Percentiles rank a stretch among this genome's conserved stretches.
Evolutionary conservation across 2,113 vertebrate species (phyloP).

Genomic region (Chaenogobius annularis): DNA sequence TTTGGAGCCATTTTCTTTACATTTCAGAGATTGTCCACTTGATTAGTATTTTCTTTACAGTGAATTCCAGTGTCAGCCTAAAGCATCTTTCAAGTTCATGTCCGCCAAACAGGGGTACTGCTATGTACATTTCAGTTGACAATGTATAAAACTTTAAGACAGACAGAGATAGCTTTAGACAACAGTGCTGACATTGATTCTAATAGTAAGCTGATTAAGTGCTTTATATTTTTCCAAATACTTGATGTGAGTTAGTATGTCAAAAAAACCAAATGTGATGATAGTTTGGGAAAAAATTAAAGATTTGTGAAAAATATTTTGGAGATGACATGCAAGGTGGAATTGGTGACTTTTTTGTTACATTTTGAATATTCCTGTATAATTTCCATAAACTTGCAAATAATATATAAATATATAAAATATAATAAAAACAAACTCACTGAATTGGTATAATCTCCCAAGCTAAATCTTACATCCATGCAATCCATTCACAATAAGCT

Average conservation of each 20-base stretch:
- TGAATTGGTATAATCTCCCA: slow-evolving; percentile 25
- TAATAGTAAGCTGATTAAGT: slow-evolving; percentile 47
- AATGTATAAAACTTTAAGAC: slow-evolving; percentile 54
- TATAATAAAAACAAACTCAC: slow-evolving; percentile 8
- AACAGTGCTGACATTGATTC: slow-evolving; percentile 55
- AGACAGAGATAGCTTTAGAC: slow-evolving; percentile 58
- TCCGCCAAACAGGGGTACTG: slow-evolving; percentile 54
- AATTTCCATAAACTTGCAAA: slow-evolving; percentile 36
- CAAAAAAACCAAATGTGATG: background rate
- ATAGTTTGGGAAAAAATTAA: background rate
- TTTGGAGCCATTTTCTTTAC: slow-evolving; percentile 66
- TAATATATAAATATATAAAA: slow-evolving; percentile 15
- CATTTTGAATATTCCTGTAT: slow-evolving; percentile 25
- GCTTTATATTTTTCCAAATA: slow-evolving; percentile 54
- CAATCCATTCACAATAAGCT: slow-evolving; percentile 27
- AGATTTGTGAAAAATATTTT: slow-evolving; percentile 23
- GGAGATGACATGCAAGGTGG: slow-evolving; percentile 52
- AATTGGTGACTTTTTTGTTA: slow-evolving; percentile 21
- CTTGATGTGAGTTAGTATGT: slow-evolving; percentile 63
- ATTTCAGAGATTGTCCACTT: slow-evolving; percentile 79
- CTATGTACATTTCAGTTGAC: slow-evolving; percentile 70
- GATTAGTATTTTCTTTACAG: slow-evolving; percentile 47
- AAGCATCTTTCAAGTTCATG: slow-evolving; percentile 44
- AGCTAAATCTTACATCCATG: slow-evolving; percentile 52
- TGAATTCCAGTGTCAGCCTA: slow-evolving; percentile 35